phyloP scores from a whole-genome alignment of 2,888 invertebrate genomes.

The Pseudanteris insignis region DNA sequence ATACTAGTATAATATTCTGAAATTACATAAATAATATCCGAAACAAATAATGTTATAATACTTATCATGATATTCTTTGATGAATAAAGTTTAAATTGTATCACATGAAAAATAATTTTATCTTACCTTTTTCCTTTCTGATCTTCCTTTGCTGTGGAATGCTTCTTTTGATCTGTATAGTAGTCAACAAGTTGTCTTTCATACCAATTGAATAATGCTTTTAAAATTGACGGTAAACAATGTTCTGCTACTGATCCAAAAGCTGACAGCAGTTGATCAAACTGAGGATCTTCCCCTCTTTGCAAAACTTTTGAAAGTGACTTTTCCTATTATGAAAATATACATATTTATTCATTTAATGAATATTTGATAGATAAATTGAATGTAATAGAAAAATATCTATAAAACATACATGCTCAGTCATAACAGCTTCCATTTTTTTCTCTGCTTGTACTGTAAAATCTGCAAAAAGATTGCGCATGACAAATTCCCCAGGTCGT shows the following conservation, averaged over 20 bases:
- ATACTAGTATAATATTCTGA: too few species aligned
- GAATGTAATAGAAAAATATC: background rate
- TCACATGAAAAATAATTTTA: background rate
- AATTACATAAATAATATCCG: too few species aligned
- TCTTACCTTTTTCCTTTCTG: constrained; percentile 71
- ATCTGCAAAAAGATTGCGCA: constrained; percentile 93
- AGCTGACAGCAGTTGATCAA: constrained; percentile 92
- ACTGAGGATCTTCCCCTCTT: constrained; percentile 93
- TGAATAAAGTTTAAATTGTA: too few species aligned
- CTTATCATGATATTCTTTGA: too few species aligned
- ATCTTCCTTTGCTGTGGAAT: constrained; percentile 68
- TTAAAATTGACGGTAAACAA: constrained; percentile 92
- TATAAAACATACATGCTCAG: constrained; percentile 79
- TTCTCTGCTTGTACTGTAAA: constrained; percentile 94
- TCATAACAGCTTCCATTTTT: constrained; percentile 94
- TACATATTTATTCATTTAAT: background rate
- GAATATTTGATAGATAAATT: background rate
- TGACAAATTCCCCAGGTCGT: constrained; percentile 94
- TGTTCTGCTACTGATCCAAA: constrained; percentile 97
- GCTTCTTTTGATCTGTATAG: constrained; percentile 70
- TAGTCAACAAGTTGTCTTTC: constrained; percentile 83
- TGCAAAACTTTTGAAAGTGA: constrained; percentile 94
- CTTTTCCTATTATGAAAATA: constrained; percentile 79
- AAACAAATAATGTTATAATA: too few species aligned
- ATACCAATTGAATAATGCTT: constrained; percentile 95